phyloP scores from a whole-genome alignment of 53 echinoderm and acorn worm genomes.

The Holothuria leucospilota region DNA sequence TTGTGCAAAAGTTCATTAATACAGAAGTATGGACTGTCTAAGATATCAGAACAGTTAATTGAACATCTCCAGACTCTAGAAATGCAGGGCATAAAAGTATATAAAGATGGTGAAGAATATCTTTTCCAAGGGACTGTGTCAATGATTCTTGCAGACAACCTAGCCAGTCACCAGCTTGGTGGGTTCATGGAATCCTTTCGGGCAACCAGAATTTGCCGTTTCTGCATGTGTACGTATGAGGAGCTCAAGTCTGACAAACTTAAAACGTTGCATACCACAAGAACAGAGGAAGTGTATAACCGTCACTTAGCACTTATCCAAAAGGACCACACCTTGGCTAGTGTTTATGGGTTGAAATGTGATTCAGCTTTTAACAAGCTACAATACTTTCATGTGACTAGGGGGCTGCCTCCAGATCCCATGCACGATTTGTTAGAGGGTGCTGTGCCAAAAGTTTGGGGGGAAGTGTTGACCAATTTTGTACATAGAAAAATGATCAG shows the following conservation, averaged over 20 bases:
- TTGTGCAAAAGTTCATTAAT: conserved; percentile 12
- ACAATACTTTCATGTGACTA: conserved; percentile 51
- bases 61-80: conserved; percentile 8
- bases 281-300: conserved; percentile 43
- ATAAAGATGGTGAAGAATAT: neutral
- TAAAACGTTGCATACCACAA: conserved; percentile 17
- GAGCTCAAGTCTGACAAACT: conserved; percentile 11
- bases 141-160: conserved; percentile 22
- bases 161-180: conserved; percentile 16
- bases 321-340: conserved; percentile 23
- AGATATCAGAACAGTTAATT: neutral
- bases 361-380: conserved; percentile 46
- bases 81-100: conserved; percentile 4
- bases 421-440: conserved; percentile 67
- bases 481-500: neutral
- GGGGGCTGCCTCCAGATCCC: conserved; percentile 28
- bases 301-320: conserved; percentile 33
- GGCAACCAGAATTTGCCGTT: conserved; percentile 27
- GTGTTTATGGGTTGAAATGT: conserved; percentile 54
- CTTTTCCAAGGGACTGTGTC: neutral
- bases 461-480: conserved; percentile 19
- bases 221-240: neutral
- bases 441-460: conserved; percentile 17
- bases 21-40: conserved; percentile 3
- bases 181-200: conserved; percentile 9